These are phyloP conservation scores for Theristicus caerulescens DNA, from an alignment of 2,113 vertebrate genomes.

Conservation along the genomic window DNA sequence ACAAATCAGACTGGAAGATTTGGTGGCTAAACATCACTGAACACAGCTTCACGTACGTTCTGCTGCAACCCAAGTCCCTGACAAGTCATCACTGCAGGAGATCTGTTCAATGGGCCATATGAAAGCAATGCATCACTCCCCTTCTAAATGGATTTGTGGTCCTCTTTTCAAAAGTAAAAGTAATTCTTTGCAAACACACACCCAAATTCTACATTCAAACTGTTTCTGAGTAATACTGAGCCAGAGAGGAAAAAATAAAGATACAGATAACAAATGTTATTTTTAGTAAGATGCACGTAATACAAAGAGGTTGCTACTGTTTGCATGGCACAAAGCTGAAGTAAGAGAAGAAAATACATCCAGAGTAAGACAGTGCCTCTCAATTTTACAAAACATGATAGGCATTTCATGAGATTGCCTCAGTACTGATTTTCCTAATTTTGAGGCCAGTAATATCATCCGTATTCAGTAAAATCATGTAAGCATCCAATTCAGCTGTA, in stretches of 20 bases:
- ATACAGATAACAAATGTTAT: not conserved
- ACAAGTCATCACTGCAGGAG: not conserved
- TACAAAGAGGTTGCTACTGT: not conserved
- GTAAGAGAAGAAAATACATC: not conserved
- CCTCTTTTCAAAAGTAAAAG: not conserved
- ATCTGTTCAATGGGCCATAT: not conserved
- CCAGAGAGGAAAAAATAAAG: not conserved
- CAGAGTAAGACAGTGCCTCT: not conserved
- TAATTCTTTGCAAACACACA: not conserved
- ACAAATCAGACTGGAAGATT: not conserved
- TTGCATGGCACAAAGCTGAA: not conserved
- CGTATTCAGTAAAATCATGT: not conserved
- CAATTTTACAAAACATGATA: not conserved
- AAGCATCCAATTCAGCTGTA: not conserved
- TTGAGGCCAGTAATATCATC: not conserved
- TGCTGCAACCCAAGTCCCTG: not conserved
- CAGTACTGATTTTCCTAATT: not conserved
- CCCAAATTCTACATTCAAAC: not conserved
- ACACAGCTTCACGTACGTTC: rapidly evolving
- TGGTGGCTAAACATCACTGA: not conserved
- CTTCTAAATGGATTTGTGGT: not conserved
- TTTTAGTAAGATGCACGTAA: not conserved
- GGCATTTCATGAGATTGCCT: not conserved
- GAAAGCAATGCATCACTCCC: not conserved
- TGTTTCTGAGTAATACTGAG: not conserved